Percentiles rank a stretch among this genome's conserved stretches.
These are phyloP conservation scores for Dasypogon diadema DNA, from an alignment of 2,888 invertebrate genomes.

Conservation along the genomic window DNA sequence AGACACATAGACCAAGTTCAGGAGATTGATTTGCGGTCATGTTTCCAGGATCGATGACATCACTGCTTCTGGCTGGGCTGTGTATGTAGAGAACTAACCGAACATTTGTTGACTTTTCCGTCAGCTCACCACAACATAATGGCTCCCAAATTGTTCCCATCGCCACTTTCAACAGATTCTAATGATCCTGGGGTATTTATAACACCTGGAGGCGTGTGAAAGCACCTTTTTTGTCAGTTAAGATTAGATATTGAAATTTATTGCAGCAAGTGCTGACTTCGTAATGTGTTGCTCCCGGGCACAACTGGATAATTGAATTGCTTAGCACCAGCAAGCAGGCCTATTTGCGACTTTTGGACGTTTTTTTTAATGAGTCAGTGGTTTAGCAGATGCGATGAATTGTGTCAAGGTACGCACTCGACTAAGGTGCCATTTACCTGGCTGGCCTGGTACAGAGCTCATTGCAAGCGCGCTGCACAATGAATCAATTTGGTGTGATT, in stretches of 20 bases:
- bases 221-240: neutral
- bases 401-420: neutral
- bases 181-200: slow-evolving; percentile 10
- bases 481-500: neutral
- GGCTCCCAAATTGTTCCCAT: neutral
- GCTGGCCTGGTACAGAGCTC: too few species aligned
- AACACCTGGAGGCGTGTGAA: slow-evolving; percentile 6
- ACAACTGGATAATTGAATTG: slow-evolving; percentile 34
- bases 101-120: slow-evolving; percentile 25
- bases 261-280: slow-evolving; percentile 33
- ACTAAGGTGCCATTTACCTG: neutral
- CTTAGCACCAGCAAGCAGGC: slow-evolving; percentile 1
- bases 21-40: neutral
- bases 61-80: too few species aligned
- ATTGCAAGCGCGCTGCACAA: neutral
- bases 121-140: neutral
- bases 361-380: neutral
- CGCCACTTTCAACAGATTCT: slow-evolving; percentile 22
- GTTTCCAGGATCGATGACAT: neutral
- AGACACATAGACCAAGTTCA: neutral
- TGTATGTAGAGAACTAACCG: neutral
- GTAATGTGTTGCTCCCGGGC: slow-evolving; percentile 9
- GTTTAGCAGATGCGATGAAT: neutral
- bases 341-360: neutral
- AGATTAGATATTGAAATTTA: slow-evolving; percentile 43